These are phyloP conservation scores for Sicus ferrugineus DNA, from an alignment of 2,888 invertebrate genomes.

Conservation along the genomic window DNA sequence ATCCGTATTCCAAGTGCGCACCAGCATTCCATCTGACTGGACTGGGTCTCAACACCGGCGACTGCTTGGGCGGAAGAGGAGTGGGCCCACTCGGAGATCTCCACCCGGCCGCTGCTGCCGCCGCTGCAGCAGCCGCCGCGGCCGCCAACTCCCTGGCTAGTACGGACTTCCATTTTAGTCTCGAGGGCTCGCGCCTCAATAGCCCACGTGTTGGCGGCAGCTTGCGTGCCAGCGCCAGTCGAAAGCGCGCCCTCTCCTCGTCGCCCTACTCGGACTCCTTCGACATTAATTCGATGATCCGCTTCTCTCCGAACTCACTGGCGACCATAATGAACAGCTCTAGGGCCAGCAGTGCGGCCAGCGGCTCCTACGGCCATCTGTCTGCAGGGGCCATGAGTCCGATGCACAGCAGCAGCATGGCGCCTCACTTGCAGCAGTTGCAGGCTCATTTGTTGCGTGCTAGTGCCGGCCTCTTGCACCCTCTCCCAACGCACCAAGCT, in stretches of 20 bases:
- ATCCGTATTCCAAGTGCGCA: conserved; percentile 54
- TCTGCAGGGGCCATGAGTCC: conserved; percentile 94
- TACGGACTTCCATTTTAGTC: conserved; percentile 88
- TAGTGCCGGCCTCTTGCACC: conserved; percentile 61
- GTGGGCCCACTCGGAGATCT: conserved; percentile 63
- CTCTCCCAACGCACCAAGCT: conserved; percentile 57
- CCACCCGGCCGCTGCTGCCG: conserved; percentile 67
- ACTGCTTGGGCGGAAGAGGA: conserved; percentile 69
- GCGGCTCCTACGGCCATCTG: conserved; percentile 96
- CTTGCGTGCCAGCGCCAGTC: conserved; percentile 71
- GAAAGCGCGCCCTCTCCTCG: conserved; percentile 92
- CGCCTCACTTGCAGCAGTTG: conserved; percentile 75
- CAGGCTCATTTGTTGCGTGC: conserved; percentile 82
- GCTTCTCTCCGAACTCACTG: conserved; percentile 92
- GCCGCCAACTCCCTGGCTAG: conserved; percentile 75
- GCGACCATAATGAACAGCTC: conserved; percentile 84
- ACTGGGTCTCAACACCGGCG: conserved; percentile 68
- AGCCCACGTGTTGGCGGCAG: conserved; percentile 72
- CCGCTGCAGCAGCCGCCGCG: conserved; percentile 48
- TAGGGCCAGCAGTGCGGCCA: conserved; percentile 78
- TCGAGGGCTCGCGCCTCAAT: conserved; percentile 78
- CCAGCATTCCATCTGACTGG: conserved; percentile 65
- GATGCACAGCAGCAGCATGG: conserved; percentile 69
- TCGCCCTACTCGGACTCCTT: conserved; percentile 95
- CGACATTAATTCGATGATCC: conserved; percentile 94